phyloP scores from a whole-genome alignment of 2,888 invertebrate genomes.

The Lissonota sp. region DNA sequence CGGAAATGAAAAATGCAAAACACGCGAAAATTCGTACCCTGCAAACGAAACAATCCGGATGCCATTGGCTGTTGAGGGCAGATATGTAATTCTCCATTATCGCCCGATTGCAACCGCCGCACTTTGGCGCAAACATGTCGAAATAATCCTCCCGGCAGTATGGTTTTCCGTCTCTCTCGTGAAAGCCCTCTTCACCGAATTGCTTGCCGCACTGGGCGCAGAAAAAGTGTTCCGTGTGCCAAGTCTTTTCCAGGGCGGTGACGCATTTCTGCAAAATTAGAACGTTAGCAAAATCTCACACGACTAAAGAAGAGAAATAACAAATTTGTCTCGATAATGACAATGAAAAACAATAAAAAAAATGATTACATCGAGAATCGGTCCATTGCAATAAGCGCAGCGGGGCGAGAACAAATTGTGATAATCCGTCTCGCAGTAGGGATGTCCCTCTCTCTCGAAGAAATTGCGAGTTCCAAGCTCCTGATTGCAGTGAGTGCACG shows the following conservation, averaged over 20 bases:
- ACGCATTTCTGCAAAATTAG: constrained; percentile 94
- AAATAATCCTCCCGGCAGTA: constrained; percentile 98
- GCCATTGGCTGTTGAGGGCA: constrained; percentile 98
- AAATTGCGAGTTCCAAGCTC: constrained; percentile 99
- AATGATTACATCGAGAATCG: constrained; percentile 96
- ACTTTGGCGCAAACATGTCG: constrained; percentile 99
- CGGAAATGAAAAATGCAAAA: background rate
- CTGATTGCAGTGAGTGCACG: constrained; percentile 98
- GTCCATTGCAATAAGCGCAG: constrained; percentile 99
- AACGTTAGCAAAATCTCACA: background rate
- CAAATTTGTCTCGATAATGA: background rate
- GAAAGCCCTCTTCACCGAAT: constrained; percentile 99
- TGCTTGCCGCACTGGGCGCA: constrained; percentile 98
- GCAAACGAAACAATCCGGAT: constrained; percentile 99
- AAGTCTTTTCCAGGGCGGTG: constrained; percentile 98
- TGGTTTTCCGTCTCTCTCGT: constrained; percentile 97
- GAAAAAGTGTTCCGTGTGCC: constrained; percentile 99
- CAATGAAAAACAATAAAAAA: constrained; percentile 26
- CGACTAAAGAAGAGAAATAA: no score
- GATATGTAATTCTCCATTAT: constrained; percentile 99
- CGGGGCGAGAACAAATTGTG: constrained; percentile 99
- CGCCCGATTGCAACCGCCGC: constrained; percentile 97
- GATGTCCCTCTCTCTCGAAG: constrained; percentile 98
- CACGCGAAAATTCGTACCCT: constrained; percentile 89
- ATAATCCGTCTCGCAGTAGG: constrained; percentile 99